Percentiles rank a stretch among this genome's conserved stretches.
Evolutionary conservation across 2,888 invertebrate genomes (phyloP).

Genomic region (Caenorhabditis sp.): DNA sequence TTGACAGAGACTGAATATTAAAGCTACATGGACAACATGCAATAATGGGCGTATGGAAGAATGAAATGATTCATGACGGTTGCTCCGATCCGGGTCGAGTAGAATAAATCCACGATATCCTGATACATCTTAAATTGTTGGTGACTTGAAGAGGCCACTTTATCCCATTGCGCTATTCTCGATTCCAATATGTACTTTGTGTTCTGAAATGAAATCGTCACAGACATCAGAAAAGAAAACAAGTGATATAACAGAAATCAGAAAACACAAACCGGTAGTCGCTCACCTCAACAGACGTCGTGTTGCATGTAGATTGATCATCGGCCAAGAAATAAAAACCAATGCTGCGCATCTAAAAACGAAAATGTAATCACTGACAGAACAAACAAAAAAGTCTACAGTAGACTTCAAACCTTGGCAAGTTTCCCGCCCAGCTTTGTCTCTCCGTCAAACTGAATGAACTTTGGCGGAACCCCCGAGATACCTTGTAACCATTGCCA

Average conservation of each 20-base stretch:
- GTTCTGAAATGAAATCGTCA: constrained; percentile 23
- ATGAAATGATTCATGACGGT: constrained; percentile 72
- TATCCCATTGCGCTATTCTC: constrained; percentile 31
- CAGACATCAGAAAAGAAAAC: neutral
- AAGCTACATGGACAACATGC: constrained; percentile 74
- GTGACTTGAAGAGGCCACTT: constrained; percentile 69
- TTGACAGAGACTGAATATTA: constrained; percentile 13
- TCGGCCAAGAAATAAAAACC: constrained; percentile 74
- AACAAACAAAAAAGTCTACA: neutral
- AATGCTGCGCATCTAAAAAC: constrained; percentile 67
- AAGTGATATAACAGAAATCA: neutral
- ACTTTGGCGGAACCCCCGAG: constrained; percentile 59
- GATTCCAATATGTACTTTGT: constrained; percentile 32
- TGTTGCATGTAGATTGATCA: constrained; percentile 50
- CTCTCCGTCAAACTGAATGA: constrained; percentile 78
- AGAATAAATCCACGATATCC: constrained; percentile 70
- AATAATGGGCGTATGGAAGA: constrained; percentile 77
- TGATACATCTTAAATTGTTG: constrained; percentile 74
- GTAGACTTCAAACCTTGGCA: no score
- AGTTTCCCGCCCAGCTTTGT: constrained; percentile 72
- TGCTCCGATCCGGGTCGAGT: constrained; percentile 63
- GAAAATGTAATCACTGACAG: neutral
- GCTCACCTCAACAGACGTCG: constrained; percentile 30
- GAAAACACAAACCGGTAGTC: neutral
- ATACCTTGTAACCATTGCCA: constrained; percentile 75